Percentiles rank a stretch among this genome's conserved stretches.
Conservation (phyloP, 2,113 vertebrate genomes). For the Ellobius talpinus region DNA sequence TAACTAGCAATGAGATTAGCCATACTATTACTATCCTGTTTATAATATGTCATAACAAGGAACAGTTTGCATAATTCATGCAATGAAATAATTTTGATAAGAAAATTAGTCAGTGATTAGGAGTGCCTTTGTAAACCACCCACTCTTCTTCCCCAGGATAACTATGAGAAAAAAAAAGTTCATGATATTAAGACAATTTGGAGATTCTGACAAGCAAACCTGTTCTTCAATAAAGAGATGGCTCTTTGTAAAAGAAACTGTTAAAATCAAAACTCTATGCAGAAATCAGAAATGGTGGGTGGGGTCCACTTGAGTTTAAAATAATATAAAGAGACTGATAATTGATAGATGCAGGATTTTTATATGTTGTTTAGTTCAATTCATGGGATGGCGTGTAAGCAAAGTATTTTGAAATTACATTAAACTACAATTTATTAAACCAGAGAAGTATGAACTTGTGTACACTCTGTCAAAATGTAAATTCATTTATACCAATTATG, state of each 20-base stretch:
- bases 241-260: neutral
- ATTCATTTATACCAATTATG: neutral
- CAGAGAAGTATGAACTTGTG: neutral
- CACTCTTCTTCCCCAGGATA: neutral
- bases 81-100: neutral
- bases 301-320: neutral
- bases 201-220: neutral
- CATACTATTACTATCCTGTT: neutral
- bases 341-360: neutral
- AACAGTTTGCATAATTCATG: neutral
- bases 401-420: neutral
- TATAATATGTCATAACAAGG: neutral
- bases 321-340: neutral
- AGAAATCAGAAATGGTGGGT: neutral
- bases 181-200: neutral
- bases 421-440: neutral
- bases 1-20: neutral
- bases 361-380: neutral
- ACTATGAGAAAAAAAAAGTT: neutral
- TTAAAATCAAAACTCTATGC: neutral
- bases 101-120: neutral
- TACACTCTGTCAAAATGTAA: neutral
- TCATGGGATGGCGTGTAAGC: neutral
- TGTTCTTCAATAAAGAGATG: neutral
- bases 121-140: neutral